phyloP scores from a whole-genome alignment of 2,797 vertebrate species.

The Benthosema pterotum region DNA sequence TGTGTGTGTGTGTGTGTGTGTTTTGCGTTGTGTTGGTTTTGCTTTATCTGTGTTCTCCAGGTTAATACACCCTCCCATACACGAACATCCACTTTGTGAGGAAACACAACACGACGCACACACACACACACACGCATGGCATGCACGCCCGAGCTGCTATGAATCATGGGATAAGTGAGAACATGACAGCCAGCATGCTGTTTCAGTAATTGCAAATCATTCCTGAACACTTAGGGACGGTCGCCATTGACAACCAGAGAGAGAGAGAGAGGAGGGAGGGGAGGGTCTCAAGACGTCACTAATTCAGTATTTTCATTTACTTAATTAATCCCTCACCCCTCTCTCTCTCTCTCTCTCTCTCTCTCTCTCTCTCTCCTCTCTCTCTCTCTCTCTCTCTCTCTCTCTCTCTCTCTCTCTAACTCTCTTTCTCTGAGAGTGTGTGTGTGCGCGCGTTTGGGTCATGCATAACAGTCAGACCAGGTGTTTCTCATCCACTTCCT shows the following conservation, averaged over 20 bases:
- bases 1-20: neutral
- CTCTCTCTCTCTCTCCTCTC: no score
- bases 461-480: no score
- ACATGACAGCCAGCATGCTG: no score
- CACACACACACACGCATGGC: neutral
- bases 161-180: no score
- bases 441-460: no score
- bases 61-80: conserved; percentile 2
- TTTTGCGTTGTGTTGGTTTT: conserved; percentile 13
- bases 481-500: no score
- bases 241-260: neutral
- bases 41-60: neutral
- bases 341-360: neutral
- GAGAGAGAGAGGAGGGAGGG: conserved; percentile 20
- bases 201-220: neutral
- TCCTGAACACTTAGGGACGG: neutral
- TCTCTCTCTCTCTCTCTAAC: no score
- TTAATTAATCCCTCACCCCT: neutral
- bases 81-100: neutral
- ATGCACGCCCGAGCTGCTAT: neutral
- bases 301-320: conserved; percentile 12
- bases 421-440: no score
- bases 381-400: no score
- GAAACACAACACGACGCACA: conserved; percentile 57
- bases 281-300: neutral